Conservation (phyloP, 2,113 vertebrate genomes). For the Oryzias curvinotus region DNA sequence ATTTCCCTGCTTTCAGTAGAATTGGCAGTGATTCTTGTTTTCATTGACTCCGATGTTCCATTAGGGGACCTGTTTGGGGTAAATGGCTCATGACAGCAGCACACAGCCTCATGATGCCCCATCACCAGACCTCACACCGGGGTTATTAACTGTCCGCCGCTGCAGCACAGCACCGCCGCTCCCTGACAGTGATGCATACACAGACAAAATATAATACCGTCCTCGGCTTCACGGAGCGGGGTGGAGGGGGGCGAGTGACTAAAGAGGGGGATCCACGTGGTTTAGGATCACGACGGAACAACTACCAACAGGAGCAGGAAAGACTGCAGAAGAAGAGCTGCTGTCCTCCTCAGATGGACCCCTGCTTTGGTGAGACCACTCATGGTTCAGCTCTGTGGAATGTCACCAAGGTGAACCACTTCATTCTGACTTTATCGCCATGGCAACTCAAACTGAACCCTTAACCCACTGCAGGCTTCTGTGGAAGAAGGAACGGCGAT, state of each 20-base stretch:
- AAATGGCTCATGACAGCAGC: conserved; percentile 76
- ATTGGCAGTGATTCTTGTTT: conserved; percentile 76
- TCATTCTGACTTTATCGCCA: background rate
- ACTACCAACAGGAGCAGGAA: background rate
- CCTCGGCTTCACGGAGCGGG: conserved; percentile 19
- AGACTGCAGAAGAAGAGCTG: background rate
- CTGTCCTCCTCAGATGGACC: background rate
- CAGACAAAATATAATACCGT: conserved; percentile 43
- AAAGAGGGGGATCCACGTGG: conserved; percentile 4
- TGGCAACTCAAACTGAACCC: background rate
- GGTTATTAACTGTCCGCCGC: conserved; percentile 71
- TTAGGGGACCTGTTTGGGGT: conserved; percentile 70
- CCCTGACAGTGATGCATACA: conserved; percentile 57
- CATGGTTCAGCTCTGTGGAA: background rate
- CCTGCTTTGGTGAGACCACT: background rate
- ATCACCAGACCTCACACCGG: conserved; percentile 68
- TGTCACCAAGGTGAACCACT: background rate
- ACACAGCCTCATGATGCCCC: conserved; percentile 66
- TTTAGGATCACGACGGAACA: conserved; percentile 26
- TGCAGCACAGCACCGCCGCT: conserved; percentile 43
- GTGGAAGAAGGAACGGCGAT: background rate
- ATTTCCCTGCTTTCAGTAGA: conserved; percentile 72
- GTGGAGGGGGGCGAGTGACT: conserved; percentile 4
- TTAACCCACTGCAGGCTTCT: background rate
- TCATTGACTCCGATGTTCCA: conserved; percentile 80